Conservation (phyloP, 2,888 invertebrate genomes). For the Oasisia sp. region DNA sequence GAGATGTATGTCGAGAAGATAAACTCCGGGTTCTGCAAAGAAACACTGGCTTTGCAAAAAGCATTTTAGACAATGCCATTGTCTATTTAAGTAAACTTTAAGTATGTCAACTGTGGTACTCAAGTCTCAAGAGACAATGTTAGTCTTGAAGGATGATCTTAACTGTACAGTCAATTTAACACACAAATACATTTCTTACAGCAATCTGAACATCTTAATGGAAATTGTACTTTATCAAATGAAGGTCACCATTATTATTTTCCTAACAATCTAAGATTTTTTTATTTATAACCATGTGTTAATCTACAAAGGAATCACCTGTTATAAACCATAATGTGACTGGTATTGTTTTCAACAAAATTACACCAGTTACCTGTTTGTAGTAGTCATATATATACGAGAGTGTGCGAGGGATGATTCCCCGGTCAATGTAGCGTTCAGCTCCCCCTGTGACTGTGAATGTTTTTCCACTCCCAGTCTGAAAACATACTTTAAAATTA, state of each 20-base stretch:
- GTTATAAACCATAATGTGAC: neutral
- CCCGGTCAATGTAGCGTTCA: slow-evolving; percentile 62
- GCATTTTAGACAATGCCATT: neutral
- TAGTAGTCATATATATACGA: slow-evolving; percentile 63
- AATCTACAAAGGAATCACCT: neutral
- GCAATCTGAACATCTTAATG: too few relatives aligned
- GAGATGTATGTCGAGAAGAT: slow-evolving; percentile 62
- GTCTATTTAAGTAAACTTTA: too few relatives aligned
- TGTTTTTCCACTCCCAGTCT: slow-evolving; percentile 67
- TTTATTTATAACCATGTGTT: too few relatives aligned
- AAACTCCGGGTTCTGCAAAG: slow-evolving; percentile 56
- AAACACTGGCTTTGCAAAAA: neutral
- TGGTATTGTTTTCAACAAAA: neutral
- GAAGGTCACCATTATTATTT: too few relatives aligned
- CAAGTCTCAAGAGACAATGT: too few relatives aligned
- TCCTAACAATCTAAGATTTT: too few relatives aligned
- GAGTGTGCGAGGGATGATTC: slow-evolving; percentile 65
- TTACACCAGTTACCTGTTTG: slow-evolving; percentile 51
- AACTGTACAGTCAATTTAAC: too few relatives aligned
- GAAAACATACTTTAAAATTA: slow-evolving; percentile 22
- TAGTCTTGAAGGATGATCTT: too few relatives aligned
- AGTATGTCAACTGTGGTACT: too few relatives aligned
- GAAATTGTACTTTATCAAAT: too few relatives aligned
- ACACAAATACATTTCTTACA: too few relatives aligned
- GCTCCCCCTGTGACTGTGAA: slow-evolving; percentile 67